phyloP scores from a whole-genome alignment of 2,888 invertebrate species.

The Luffia ferchaultella region DNA sequence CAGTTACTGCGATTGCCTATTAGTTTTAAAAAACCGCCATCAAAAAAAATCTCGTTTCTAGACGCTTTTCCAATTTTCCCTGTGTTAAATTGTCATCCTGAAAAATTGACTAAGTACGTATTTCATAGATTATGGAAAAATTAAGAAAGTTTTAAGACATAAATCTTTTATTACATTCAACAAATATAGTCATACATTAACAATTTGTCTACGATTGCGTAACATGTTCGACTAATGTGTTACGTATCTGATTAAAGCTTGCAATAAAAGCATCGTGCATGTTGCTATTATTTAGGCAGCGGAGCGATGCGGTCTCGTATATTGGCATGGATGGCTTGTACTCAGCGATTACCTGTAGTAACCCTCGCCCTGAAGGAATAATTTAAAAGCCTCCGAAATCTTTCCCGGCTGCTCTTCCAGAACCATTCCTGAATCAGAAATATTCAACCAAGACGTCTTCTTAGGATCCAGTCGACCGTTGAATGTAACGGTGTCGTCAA shows the following conservation, averaged over 20 bases:
- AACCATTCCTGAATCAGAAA: constrained; percentile 98
- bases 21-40: too few species aligned
- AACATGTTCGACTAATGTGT: constrained; percentile 50
- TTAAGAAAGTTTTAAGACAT: neutral
- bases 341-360: constrained; percentile 83
- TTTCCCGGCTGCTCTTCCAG: constrained; percentile 98
- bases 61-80: too few species aligned
- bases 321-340: constrained; percentile 18
- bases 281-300: constrained; percentile 21
- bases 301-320: constrained; percentile 29
- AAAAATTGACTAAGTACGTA: too few species aligned
- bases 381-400: constrained; percentile 95
- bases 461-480: constrained; percentile 95
- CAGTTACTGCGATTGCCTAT: too few species aligned
- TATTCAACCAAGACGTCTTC: constrained; percentile 98
- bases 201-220: constrained; percentile 48
- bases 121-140: too few species aligned
- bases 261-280: constrained; percentile 59
- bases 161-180: constrained; percentile 21
- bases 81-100: too few species aligned
- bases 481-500: constrained; percentile 96
- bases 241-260: constrained; percentile 39
- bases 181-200: constrained; percentile 56
- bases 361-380: constrained; percentile 98
- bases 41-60: too few species aligned